Evolutionary conservation across 2,888 invertebrate genomes (phyloP).

Genomic region (Parnassius apollo): DNA sequence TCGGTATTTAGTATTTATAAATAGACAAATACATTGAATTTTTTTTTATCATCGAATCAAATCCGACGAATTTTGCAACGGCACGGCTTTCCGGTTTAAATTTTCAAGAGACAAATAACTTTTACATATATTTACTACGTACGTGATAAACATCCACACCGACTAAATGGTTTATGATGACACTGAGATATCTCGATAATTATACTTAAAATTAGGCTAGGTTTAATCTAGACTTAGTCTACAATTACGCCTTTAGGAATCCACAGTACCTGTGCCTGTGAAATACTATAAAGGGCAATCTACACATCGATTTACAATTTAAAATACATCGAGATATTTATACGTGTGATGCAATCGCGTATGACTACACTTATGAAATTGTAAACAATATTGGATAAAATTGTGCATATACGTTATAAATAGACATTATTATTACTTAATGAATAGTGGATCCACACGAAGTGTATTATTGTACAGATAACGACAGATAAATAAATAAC

Average conservation of each 20-base stretch:
- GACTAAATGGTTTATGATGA: not conserved
- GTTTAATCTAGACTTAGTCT: not conserved
- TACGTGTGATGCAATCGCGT: not conserved
- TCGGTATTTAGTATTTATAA: not conserved
- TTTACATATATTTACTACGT: not conserved
- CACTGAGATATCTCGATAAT: not conserved
- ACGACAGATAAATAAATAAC: no score
- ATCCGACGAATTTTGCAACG: not conserved
- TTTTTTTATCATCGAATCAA: not conserved
- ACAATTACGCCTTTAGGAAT: not conserved
- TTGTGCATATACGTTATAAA: not conserved
- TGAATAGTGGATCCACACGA: not conserved
- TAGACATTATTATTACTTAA: not conserved
- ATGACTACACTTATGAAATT: not conserved
- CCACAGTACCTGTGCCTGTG: not conserved
- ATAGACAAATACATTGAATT: not conserved
- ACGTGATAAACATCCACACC: not conserved
- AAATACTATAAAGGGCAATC: not conserved
- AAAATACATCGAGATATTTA: not conserved
- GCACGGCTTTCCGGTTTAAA: slow-evolving; percentile 6
- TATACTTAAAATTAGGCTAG: not conserved
- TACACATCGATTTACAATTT: not conserved
- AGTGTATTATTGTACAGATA: not conserved
- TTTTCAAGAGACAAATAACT: not conserved
- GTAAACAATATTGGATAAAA: not conserved